These are phyloP conservation scores for Rhagonycha fulva DNA, from an alignment of 2,888 invertebrate species.

Conservation along the genomic window DNA sequence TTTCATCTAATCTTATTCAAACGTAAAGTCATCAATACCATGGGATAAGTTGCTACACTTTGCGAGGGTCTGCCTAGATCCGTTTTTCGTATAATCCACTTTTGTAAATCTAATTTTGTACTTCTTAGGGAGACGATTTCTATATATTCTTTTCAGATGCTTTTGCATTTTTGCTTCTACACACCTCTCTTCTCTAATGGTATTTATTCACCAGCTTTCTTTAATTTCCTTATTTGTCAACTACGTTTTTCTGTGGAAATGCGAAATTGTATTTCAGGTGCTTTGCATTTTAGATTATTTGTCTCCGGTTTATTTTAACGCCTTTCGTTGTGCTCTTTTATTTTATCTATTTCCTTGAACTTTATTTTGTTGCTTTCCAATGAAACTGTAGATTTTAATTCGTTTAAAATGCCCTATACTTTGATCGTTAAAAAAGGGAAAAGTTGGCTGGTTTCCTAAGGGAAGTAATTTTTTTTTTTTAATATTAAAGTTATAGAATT, in stretches of 20 bases:
- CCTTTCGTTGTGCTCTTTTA: not conserved
- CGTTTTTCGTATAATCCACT: not conserved
- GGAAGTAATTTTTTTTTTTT: not conserved
- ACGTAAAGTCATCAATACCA: not conserved
- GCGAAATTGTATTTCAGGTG: not conserved
- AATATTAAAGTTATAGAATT: not conserved
- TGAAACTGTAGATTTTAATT: not conserved
- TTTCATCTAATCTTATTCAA: not conserved
- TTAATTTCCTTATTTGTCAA: not conserved
- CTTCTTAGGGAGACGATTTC: not conserved
- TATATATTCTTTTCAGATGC: not conserved
- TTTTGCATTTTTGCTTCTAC: not conserved
- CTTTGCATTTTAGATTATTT: not conserved
- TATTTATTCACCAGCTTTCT: not conserved
- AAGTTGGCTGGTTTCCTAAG: not conserved
- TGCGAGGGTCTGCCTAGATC: not conserved
- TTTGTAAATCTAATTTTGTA: not conserved
- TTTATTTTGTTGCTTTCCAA: not conserved
- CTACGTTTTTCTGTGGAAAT: not conserved
- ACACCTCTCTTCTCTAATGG: not conserved
- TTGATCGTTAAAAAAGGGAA: not conserved
- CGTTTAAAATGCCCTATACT: not conserved
- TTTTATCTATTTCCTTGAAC: not conserved
- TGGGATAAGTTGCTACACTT: not conserved
- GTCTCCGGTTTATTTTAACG: not conserved